Conservation (phyloP, 2,113 vertebrate species). For the Leptobrachium ailaonicum region DNA sequence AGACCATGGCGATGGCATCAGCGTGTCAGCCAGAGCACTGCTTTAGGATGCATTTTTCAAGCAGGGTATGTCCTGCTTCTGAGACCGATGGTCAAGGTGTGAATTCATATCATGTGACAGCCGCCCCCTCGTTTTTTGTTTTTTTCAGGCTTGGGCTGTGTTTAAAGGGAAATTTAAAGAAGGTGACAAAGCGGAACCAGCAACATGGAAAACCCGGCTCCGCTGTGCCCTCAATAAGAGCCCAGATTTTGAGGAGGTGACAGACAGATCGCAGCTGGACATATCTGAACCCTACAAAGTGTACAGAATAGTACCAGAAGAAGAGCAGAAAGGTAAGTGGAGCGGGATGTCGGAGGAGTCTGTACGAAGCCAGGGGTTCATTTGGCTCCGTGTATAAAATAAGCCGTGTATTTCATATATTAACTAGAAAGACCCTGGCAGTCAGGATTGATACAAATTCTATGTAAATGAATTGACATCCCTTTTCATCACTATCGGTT, state of each 20-base stretch:
- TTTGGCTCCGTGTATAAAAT: too few relatives aligned
- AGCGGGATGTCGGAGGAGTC: neutral
- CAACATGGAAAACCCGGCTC: conserved; percentile 96
- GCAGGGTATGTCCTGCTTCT: too few relatives aligned
- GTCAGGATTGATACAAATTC: neutral
- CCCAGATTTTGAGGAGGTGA: conserved; percentile 96
- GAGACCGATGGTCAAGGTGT: too few relatives aligned
- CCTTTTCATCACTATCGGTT: neutral
- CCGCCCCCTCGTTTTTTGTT: neutral
- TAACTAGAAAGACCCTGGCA: neutral
- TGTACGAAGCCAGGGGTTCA: neutral
- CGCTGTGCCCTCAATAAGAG: conserved; percentile 97
- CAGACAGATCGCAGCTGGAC: conserved; percentile 93
- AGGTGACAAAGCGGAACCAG: conserved; percentile 93
- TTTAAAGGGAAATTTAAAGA: conserved; percentile 99
- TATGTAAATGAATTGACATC: neutral
- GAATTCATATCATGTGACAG: neutral
- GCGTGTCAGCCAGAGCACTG: too few relatives aligned
- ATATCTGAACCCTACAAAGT: conserved; percentile 98
- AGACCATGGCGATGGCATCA: too few relatives aligned
- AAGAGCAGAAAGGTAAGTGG: conserved; percentile 90
- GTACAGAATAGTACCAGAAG: conserved; percentile 93
- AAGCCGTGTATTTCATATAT: too few relatives aligned
- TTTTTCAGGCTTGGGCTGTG: conserved; percentile 88
- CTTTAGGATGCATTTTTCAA: too few relatives aligned